Conservation (phyloP, 2,113 vertebrate genomes). For the Oncorhynchus masou region DNA sequence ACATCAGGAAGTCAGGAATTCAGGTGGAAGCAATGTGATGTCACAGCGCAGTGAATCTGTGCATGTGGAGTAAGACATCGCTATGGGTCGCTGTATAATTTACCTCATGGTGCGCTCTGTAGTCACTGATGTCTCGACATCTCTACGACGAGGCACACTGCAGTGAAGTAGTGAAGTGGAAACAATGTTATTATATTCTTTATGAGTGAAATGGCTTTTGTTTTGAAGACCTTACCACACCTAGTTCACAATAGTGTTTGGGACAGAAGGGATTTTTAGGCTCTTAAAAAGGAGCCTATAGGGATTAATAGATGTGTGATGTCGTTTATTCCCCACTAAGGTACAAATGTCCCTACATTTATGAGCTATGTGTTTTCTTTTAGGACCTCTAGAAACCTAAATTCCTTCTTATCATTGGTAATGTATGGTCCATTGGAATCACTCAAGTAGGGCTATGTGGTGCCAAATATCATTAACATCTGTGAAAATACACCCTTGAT, state of each 20-base stretch:
- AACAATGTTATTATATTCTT: conserved; percentile 57
- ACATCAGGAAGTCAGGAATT: conserved; percentile 62
- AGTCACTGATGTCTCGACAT: conserved; percentile 18
- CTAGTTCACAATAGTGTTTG: conserved; percentile 31
- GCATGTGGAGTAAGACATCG: conserved; percentile 50
- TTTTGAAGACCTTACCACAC: conserved; percentile 30
- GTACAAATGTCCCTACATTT: conserved; percentile 61
- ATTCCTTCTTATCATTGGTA: conserved; percentile 52
- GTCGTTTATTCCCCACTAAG: conserved; percentile 62
- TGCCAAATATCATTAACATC: conserved; percentile 57
- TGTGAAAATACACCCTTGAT: conserved; percentile 45
- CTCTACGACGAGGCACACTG: background rate
- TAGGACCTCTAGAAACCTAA: conserved; percentile 58
- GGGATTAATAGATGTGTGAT: conserved; percentile 67
- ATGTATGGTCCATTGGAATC: conserved; percentile 31
- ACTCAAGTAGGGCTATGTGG: conserved; percentile 24
- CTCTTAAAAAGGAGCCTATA: conserved; percentile 58
- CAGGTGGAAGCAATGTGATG: conserved; percentile 64
- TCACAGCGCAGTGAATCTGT: conserved; percentile 50
- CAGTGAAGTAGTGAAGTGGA: conserved; percentile 36
- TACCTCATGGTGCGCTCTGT: conserved; percentile 49
- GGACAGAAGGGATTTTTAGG: conserved; percentile 48
- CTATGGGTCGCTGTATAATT: conserved; percentile 57
- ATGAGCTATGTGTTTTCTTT: conserved; percentile 67
- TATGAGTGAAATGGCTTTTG: conserved; percentile 41